These are phyloP conservation scores for Platysteira castanea DNA, from an alignment of 2,113 vertebrate species.

Conservation along the genomic window DNA sequence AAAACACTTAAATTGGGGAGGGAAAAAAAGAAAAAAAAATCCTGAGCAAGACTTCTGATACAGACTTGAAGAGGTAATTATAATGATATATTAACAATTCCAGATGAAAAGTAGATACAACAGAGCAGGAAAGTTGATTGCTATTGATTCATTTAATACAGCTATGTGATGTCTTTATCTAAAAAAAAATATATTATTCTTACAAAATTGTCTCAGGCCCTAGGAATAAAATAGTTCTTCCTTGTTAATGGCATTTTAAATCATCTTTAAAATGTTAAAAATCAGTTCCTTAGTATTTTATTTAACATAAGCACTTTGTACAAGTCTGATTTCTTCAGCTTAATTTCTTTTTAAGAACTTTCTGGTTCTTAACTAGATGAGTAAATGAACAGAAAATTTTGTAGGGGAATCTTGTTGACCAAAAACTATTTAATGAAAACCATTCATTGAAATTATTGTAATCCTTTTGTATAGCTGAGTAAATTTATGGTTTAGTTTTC, in stretches of 20 bases:
- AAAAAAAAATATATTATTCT: background rate
- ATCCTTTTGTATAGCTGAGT: background rate
- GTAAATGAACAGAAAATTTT: background rate
- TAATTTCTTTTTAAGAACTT: background rate
- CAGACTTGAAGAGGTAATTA: background rate
- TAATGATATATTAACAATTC: background rate
- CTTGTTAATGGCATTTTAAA: background rate
- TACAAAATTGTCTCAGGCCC: background rate
- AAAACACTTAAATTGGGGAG: background rate
- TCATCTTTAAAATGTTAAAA: background rate
- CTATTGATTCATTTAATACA: background rate
- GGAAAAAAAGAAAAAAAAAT: background rate
- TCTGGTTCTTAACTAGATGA: background rate
- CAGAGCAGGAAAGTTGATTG: background rate
- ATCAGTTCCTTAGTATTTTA: background rate
- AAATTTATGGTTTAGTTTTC: background rate
- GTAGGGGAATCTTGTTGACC: background rate
- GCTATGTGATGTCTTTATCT: background rate
- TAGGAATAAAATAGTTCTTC: background rate
- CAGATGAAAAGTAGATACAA: background rate
- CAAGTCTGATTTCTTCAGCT: background rate
- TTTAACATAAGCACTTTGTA: background rate
- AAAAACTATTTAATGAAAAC: background rate
- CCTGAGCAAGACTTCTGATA: background rate
- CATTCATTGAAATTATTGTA: background rate